Percentiles rank a stretch among this genome's conserved stretches.
phyloP scores from a whole-genome alignment of 2,888 invertebrate genomes.

The Bombylius discolor region DNA sequence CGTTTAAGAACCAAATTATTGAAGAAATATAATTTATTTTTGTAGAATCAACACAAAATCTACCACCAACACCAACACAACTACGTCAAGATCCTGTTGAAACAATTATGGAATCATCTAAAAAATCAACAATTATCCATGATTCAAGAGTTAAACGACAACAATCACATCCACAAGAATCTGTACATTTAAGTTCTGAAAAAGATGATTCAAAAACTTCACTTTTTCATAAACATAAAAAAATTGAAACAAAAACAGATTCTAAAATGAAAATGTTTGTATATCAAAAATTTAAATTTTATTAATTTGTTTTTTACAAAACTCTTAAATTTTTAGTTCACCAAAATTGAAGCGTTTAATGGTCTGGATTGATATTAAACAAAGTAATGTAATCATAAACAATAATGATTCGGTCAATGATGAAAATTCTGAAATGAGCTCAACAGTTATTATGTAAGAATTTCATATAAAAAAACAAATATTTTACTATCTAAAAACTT shows the following conservation, averaged over 20 bases:
- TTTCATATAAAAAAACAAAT: neutral
- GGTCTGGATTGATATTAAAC: conserved; percentile 21
- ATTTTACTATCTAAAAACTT: too few relatives aligned
- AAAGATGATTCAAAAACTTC: conserved; percentile 23
- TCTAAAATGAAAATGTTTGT: too few relatives aligned
- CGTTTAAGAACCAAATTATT: too few relatives aligned
- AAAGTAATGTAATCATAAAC: neutral
- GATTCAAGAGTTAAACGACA: conserved; percentile 15
- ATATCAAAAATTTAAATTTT: too few relatives aligned
- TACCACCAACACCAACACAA: neutral
- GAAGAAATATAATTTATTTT: neutral
- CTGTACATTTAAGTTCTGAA: conserved; percentile 34
- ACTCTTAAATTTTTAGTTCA: conserved; percentile 3
- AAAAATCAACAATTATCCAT: conserved; percentile 14
- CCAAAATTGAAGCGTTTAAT: conserved; percentile 9
- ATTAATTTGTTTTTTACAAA: too few relatives aligned
- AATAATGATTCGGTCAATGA: too few relatives aligned
- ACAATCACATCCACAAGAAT: conserved; percentile 30
- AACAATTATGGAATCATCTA: neutral
- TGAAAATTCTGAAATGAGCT: neutral
- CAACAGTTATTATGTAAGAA: neutral
- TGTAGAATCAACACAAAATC: neutral
- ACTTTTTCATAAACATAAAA: neutral
- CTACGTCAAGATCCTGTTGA: neutral
- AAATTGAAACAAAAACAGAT: neutral